Evolutionary conservation across 2,888 invertebrate species (phyloP).

Genomic region (Cataglyphis altisquamis): DNA sequence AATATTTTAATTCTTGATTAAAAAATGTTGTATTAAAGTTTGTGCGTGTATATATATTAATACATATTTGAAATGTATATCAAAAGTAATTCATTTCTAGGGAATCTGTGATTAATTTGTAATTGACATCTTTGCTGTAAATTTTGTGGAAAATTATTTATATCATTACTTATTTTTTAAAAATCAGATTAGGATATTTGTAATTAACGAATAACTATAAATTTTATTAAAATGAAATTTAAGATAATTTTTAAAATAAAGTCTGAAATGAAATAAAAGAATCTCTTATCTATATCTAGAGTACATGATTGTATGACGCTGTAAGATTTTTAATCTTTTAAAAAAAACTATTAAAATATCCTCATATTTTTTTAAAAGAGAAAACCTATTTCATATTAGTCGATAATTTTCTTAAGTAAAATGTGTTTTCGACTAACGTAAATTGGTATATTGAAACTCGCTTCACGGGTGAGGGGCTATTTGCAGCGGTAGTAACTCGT

Average conservation of each 20-base stretch:
- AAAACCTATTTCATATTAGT: slow-evolving; percentile 14
- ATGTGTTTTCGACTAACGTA: background rate
- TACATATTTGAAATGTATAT: background rate
- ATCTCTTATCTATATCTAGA: background rate
- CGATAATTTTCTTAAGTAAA: background rate
- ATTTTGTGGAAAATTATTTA: background rate
- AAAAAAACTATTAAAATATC: background rate
- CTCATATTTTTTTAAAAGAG: slow-evolving; percentile 1
- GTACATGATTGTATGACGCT: background rate
- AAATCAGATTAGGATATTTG: background rate
- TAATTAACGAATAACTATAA: background rate
- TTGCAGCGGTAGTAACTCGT: slow-evolving; percentile 23
- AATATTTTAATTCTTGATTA: background rate
- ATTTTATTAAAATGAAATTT: slow-evolving; percentile 14
- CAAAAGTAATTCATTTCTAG: background rate
- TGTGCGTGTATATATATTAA: background rate
- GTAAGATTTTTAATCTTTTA: background rate
- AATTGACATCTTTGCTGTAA: background rate
- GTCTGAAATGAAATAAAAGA: background rate
- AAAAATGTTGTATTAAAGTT: background rate
- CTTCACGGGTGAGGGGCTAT: background rate
- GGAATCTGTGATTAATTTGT: background rate
- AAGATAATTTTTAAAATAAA: background rate
- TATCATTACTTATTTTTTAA: background rate
- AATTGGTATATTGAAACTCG: slow-evolving; percentile 26